Percentiles rank a stretch among this genome's conserved stretches.
phyloP scores from a whole-genome alignment of 2,797 vertebrate species.

The Tapirus indicus region DNA sequence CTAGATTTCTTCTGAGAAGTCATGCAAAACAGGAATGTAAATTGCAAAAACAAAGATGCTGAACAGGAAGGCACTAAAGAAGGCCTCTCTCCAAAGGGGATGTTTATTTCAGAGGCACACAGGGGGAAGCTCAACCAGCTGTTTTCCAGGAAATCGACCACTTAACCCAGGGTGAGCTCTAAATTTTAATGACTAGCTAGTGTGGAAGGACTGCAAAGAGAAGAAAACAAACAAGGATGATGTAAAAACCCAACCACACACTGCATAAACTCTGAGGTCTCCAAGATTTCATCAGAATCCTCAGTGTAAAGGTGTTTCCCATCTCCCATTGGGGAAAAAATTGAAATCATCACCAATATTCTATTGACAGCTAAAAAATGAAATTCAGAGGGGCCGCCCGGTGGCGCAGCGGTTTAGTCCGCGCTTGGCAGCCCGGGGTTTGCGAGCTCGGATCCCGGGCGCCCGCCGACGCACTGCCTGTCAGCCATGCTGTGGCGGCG shows the following conservation, averaged over 20 bases:
- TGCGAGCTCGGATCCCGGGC: too few species aligned
- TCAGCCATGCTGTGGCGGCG: too few species aligned
- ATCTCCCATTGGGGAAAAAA: neutral
- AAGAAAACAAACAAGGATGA: conserved; percentile 25
- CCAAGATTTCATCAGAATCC: neutral
- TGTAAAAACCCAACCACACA: neutral
- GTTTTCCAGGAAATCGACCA: conserved; percentile 74
- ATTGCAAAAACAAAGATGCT: neutral
- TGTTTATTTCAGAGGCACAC: conserved; percentile 50
- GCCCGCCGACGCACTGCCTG: too few species aligned
- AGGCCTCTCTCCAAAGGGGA: neutral
- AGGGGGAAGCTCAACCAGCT: conserved; percentile 29
- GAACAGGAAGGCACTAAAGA: neutral
- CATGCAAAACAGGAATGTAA: neutral
- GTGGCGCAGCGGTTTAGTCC: too few species aligned
- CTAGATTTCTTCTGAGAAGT: conserved; percentile 44
- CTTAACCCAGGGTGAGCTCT: conserved; percentile 63
- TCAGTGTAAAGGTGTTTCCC: neutral
- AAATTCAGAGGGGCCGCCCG: neutral
- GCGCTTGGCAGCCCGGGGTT: too few species aligned
- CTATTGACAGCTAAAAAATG: rapidly evolving
- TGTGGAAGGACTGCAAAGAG: neutral
- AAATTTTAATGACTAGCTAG: conserved; percentile 46
- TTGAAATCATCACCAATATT: neutral
- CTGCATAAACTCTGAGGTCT: neutral